Evolutionary conservation across 2,797 vertebrate species (phyloP), one percentile per base, ranked within the genome.

Genomic region (Gymnodraco acuticeps): DNA sequence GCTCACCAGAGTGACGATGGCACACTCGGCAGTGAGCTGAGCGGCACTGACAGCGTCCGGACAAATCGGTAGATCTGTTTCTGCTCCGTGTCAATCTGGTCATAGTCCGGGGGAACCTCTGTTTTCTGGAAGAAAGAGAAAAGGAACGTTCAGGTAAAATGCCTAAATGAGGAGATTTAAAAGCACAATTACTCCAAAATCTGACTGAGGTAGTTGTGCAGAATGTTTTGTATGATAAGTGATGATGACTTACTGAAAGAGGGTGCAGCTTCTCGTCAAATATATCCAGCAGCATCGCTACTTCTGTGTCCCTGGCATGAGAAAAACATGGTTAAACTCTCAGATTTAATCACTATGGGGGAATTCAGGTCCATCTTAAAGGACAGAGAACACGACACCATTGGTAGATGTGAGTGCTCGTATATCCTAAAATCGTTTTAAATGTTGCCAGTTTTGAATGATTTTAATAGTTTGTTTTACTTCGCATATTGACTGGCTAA

Each of bases 211-310:
- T 17, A 17, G 31, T 46, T 23, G 17, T 10, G 3, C 47, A 27
- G 16, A 50, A 68, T 13, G 9, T 17, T 10, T 48, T 48, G 13
- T n/a, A 48, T 13, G 16, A 33, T 27, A 42, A 41, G 0, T 10
- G 9, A 42, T 20, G 5, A 19, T 1, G 20, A 64, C 80, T 92
- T 95, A 99, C 98, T 85, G 98, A 95, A 77, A 99, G 96, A 73
- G 98, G 98, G 82, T 99, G 98, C 86, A 97, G 97, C 89, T 97
- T 99, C 93, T 99, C 98, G 91, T 99, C 98, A 91, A 99, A 99
- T 92, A 99, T 99, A 79, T 99, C 98, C 83, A 98, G 90, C 81
- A 97, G 91, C 95, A 95, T 96, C 87, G 95, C 95, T 87, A 97
- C 96, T 0, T 97, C 96, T 87, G 93, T 87, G 89, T 98, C 97